These are phyloP conservation scores for Phataginus tetradactyla DNA, from an alignment of 2,797 vertebrate genomes.

Conservation along the genomic window DNA sequence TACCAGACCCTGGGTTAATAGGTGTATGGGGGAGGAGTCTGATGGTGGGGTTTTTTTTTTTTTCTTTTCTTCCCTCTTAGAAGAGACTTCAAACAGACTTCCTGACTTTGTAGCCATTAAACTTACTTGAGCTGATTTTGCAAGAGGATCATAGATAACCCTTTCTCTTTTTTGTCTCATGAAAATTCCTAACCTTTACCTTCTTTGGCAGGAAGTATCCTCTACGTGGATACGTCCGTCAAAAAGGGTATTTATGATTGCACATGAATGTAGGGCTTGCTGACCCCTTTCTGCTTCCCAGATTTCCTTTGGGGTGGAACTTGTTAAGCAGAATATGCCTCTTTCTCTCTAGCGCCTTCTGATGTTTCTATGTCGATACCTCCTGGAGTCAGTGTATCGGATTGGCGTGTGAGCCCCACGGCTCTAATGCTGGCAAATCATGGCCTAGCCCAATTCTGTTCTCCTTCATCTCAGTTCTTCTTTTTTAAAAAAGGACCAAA, in stretches of 20 bases:
- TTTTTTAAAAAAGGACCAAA: neutral
- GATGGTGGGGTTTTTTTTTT: neutral
- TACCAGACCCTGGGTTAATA: constrained; percentile 13
- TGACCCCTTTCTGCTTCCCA: neutral
- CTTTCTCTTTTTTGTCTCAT: constrained; percentile 32
- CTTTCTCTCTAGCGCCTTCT: neutral
- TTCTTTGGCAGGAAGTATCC: constrained; percentile 34
- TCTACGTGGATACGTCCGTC: constrained; percentile 20
- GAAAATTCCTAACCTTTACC: constrained; percentile 50
- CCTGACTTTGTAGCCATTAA: constrained; percentile 63
- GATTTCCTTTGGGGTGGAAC: neutral
- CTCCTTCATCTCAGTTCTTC: neutral
- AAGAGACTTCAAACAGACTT: constrained; percentile 69
- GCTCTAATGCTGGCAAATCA: neutral
- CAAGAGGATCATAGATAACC: constrained; percentile 56
- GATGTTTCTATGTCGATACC: neutral
- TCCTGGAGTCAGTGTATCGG: fast-evolving
- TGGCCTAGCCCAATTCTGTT: neutral
- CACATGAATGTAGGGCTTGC: neutral
- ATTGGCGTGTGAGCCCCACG: neutral
- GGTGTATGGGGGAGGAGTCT: constrained; percentile 2
- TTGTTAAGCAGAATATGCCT: neutral
- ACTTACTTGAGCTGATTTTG: constrained; percentile 66
- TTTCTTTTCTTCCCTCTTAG: neutral
- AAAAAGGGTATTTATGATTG: constrained; percentile 72